Base-by-base conservation (phyloP, 2,888 invertebrate species). In the Phengaris alcon region DNA sequence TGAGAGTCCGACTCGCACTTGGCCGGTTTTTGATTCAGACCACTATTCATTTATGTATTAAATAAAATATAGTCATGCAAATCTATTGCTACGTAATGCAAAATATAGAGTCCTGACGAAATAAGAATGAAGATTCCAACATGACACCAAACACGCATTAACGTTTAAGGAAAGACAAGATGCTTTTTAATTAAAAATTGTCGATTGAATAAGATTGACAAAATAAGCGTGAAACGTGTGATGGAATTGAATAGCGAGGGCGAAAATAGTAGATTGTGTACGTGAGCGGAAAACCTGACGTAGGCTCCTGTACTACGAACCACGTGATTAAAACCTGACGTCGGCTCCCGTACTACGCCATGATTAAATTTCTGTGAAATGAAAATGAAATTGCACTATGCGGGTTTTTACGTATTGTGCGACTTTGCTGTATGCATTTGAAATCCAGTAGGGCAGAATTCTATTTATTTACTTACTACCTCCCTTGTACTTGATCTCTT, bases 361-460 rank as follows among this genome's bases (percentile, higher is more conserved):
- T 59, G 59, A 59, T 59, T 59, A 59, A 59, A 59, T 59, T 57
- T 59, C 59, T 59, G 59, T 22, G 59, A 59, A 59, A 59, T 59
- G 59, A 59, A 59, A 59, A 59, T 59, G 22, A 59, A 59, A 59
- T 59, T 59, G 59, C 59, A 59, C 59, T 59, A 15, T 22, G 57
- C 57, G 15, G 59, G 59, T 59, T 59, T 22, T 59, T 59, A 22
- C 59, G 59, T 22, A 59, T 22, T 59, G 59, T 59, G 48, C 5
- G 48, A 48, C 5, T 48, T 48, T 48, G 35, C 35, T 4, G 35
- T 35, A 35, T 48, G 48, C 48, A 48, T 48, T 48, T 48, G 48
- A 8, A 48, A 7, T 48, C 8, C 48, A 48, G 8, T 48, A 8
- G 48, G 46, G 6, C 8, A 48, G 48, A 8, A 48, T 4, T 6